phyloP scores from a whole-genome alignment of 2,888 invertebrate genomes.

The Pycnomerus fuliginosus region DNA sequence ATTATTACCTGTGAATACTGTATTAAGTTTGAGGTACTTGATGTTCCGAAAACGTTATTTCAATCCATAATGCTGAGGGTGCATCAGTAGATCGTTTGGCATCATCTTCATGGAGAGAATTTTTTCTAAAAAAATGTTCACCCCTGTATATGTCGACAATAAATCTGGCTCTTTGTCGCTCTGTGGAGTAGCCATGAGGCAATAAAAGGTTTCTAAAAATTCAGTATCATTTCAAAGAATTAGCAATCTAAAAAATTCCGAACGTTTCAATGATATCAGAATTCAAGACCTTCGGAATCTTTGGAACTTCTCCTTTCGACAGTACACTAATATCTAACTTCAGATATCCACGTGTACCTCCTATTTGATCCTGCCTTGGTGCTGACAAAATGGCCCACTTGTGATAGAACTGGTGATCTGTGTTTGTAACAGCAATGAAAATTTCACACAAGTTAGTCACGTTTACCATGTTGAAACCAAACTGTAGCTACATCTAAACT shows the following conservation, averaged over 20 bases:
- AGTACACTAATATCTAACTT: constrained; percentile 79
- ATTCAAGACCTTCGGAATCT: constrained; percentile 55
- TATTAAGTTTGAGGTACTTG: no score
- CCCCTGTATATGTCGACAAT: constrained; percentile 60
- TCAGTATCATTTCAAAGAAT: constrained; percentile 2
- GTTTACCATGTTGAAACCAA: constrained; percentile 67
- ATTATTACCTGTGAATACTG: no score
- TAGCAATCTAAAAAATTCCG: constrained; percentile 29
- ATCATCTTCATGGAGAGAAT: constrained; percentile 23
- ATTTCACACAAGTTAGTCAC: neutral
- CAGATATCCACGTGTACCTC: constrained; percentile 69
- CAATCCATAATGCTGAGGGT: no score
- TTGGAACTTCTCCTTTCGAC: constrained; percentile 66
- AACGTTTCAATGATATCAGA: constrained; percentile 74
- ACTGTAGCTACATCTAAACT: constrained; percentile 67
- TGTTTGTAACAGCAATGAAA: constrained; percentile 16
- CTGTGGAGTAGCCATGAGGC: constrained; percentile 56
- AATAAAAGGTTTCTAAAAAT: constrained; percentile 65
- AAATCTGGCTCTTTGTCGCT: constrained; percentile 58
- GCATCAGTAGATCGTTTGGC: no score
- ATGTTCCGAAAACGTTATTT: constrained; percentile 64
- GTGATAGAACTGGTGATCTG: constrained; percentile 79
- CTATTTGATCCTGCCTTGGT: constrained; percentile 54
- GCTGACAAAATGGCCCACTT: constrained; percentile 81
- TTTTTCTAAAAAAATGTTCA: constrained; percentile 38